Conservation (phyloP, 2,797 vertebrate species). For the Hafferia zeledoni region DNA sequence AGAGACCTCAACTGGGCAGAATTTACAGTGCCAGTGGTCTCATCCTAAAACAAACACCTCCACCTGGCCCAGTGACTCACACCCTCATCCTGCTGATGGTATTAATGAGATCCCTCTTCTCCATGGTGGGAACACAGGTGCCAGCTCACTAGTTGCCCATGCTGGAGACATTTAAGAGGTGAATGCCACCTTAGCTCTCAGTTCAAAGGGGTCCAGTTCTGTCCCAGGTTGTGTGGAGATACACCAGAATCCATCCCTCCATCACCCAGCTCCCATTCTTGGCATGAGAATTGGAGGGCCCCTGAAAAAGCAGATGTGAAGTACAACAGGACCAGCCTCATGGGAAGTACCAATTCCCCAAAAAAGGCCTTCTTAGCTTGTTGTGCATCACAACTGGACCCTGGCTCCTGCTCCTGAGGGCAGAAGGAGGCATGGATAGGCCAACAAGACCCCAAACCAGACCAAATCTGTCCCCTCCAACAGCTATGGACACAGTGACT, state of each 20-base stretch:
- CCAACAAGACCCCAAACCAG: neutral
- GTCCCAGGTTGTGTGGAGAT: neutral
- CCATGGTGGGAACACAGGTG: rapidly evolving
- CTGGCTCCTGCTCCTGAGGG: neutral
- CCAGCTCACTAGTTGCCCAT: neutral
- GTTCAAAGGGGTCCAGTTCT: neutral
- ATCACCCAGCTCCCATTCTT: rapidly evolving
- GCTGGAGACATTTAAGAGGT: neutral
- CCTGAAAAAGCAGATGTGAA: neutral
- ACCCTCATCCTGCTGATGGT: neutral
- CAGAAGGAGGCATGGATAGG: neutral
- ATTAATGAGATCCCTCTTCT: neutral
- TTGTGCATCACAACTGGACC: neutral
- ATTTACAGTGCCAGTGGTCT: neutral
- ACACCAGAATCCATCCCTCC: neutral
- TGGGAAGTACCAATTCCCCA: neutral
- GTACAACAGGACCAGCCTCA: neutral
- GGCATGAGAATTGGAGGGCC: neutral
- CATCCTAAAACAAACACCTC: neutral
- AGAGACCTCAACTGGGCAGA: neutral
- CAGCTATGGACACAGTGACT: neutral
- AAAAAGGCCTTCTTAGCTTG: rapidly evolving
- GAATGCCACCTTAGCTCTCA: neutral
- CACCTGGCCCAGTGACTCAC: neutral
- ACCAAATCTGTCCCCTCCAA: neutral